Evolutionary conservation across 2,797 vertebrate genomes (phyloP).

Genomic region (Phataginus tricuspis): DNA sequence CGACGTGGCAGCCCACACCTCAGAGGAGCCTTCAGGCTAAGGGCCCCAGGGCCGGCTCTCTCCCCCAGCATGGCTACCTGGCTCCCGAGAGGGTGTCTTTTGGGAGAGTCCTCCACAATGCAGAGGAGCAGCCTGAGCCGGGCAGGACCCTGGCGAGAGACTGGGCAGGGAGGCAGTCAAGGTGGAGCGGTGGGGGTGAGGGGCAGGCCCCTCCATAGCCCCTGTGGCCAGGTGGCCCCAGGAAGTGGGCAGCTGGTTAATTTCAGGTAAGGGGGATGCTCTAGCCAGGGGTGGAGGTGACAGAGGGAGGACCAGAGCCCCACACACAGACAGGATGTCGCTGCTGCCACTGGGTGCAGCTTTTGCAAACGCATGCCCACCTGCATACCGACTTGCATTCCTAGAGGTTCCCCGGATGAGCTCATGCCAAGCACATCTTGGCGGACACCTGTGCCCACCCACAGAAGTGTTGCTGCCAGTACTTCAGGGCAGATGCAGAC

Average conservation of each 20-base stretch:
- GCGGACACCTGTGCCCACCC: neutral
- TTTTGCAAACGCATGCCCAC: neutral
- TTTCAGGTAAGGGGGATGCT: neutral
- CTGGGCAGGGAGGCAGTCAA: neutral
- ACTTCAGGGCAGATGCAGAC: neutral
- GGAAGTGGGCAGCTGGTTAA: neutral
- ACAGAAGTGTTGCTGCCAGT: neutral
- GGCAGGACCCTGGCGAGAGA: neutral
- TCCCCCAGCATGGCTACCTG: neutral
- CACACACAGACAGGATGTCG: neutral
- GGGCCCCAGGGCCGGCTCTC: neutral
- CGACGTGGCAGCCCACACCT: too few relatives aligned
- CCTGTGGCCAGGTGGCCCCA: neutral
- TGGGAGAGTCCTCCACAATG: neutral
- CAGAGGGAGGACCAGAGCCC: neutral
- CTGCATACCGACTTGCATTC: neutral
- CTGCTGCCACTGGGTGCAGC: neutral
- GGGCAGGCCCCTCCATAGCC: neutral
- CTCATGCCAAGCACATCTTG: neutral
- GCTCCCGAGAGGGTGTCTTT: neutral
- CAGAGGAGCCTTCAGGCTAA: neutral
- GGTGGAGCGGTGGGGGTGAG: rapidly evolving
- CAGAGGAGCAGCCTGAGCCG: neutral
- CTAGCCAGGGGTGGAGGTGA: neutral
- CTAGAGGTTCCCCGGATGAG: neutral